Base-by-base conservation (phyloP, 2,797 vertebrate genomes). In the Artibeus lituratus region DNA sequence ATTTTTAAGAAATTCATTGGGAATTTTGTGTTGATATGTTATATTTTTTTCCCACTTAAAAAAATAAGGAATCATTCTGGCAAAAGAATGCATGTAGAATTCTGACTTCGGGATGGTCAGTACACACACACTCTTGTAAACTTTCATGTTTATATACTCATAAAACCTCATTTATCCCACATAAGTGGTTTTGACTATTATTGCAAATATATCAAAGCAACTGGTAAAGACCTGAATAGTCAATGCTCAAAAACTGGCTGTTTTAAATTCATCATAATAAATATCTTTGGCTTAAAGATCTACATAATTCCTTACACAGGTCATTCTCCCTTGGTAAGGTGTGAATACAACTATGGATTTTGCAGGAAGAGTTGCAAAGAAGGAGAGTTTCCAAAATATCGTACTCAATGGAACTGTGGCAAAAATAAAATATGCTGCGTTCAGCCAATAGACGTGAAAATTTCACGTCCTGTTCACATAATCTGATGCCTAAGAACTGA, bases 381-480 rank as follows among this genome's bases (percentile, higher is more conserved):
- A 0, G 72, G 55, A 57, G 86, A 95, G 29, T 0, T 2, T 3
- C 0, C 0, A 4, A 62, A 12, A 0, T 0, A 35, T 0, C 5
- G n/a, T 26, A 11, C 77, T 0, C 12, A 32, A 0, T 47, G 65
- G 11, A 62, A 8, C 29, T 95, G 95, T 37, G 1, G 8, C 62
- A 7, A 2, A 16, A 3, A 5, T 7, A 95, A 55, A 9, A 0
- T 1, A 0, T 97, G 95, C 92, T 97, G 95, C 53, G 0, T 78
- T 42, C 16, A 7, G 76, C 8, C 3, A 39, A 7, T 0, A 0
- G 10, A 49, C 32, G 14, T 76, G 47, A 88, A 37, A 88, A 16
- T 7, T 26, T 39, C 51, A 32, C 65, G 24, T 39, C 32, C 44
- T 9, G 3, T 1, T 67, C 39, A 77, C 65, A 32, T 39, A 89